Evolutionary conservation across 2,113 vertebrate species (phyloP).

Genomic region (Aythya baeri): DNA sequence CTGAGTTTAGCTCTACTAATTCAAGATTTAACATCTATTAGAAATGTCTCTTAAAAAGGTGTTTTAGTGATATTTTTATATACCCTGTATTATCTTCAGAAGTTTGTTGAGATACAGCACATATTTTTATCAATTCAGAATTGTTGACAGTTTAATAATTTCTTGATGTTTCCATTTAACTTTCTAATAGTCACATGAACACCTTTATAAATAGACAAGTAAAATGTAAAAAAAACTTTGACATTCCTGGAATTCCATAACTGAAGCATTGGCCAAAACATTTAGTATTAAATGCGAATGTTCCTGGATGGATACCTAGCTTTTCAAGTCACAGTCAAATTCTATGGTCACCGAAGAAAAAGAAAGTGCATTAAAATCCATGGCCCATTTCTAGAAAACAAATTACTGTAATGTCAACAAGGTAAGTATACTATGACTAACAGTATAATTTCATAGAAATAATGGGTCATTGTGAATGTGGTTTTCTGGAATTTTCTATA

Average conservation of each 20-base stretch:
- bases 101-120: neutral
- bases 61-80: slow-evolving; percentile 37
- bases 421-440: neutral
- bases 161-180: neutral
- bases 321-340: neutral
- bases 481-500: neutral
- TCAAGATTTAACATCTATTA: slow-evolving; percentile 41
- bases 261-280: neutral
- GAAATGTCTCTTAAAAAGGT: slow-evolving; percentile 23
- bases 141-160: neutral
- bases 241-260: neutral
- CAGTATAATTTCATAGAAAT: neutral
- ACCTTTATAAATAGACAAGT: neutral
- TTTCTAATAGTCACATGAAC: neutral
- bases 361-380: neutral
- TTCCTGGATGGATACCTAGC: neutral
- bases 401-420: neutral
- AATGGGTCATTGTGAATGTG: neutral
- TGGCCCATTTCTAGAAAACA: neutral
- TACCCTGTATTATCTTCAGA: slow-evolving; percentile 3
- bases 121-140: neutral
- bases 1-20: slow-evolving; percentile 24
- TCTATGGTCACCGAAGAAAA: neutral
- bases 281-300: neutral
- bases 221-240: neutral